Base-by-base conservation (phyloP, 2,113 vertebrate genomes). In the Pelecanoides urinatrix region DNA sequence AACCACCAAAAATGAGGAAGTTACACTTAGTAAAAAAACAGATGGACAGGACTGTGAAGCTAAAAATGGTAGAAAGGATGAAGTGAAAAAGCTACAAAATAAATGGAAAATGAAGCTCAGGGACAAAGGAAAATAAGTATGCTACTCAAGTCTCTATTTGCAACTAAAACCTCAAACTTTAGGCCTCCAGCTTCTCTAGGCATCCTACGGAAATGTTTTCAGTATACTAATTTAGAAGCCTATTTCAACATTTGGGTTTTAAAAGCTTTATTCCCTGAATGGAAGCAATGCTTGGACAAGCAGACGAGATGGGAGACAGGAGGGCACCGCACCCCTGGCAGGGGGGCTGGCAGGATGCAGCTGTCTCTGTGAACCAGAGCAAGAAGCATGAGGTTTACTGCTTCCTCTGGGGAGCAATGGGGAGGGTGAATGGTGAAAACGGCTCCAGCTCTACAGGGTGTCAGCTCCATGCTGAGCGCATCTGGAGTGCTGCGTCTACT, bases 391-490 rank as follows among this genome's bases (percentile, higher is more conserved):
- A 68, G 21, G 73, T 83, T 74, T 42, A 25, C 11, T 29, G 32
- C 29, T n/a, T 29, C 53, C 19, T 55, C 47, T 55, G 52, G 11
- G 40, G 40, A 40, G 40, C 40, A 40, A 13, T 40, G 40, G 11
- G 40, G 40, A 40, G 40, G 23, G 10, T 23, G 23, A 85, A 68
- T 0, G 1, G 20, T 29, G 36, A 42, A 61, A 79, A 36, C 0
- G 0, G 30, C 45, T 55, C 45, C 1, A 1, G 18, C 14, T 44
- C 32, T 56, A 52, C 1, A 0, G 42, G 27, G 23, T 38, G 34
- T 59, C 77, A 66, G 50, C 52, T 42, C 50, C 82, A 61, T 0
- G 3, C 23, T 18, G 29, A 58, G 25, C 2, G 7, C 22, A 34
- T 8, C 27, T 6, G 4, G 20, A 68, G 34, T 8, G 42, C 29